phyloP scores from a whole-genome alignment of 1,140 invertebrate species.

The Drosophila serrata region DNA sequence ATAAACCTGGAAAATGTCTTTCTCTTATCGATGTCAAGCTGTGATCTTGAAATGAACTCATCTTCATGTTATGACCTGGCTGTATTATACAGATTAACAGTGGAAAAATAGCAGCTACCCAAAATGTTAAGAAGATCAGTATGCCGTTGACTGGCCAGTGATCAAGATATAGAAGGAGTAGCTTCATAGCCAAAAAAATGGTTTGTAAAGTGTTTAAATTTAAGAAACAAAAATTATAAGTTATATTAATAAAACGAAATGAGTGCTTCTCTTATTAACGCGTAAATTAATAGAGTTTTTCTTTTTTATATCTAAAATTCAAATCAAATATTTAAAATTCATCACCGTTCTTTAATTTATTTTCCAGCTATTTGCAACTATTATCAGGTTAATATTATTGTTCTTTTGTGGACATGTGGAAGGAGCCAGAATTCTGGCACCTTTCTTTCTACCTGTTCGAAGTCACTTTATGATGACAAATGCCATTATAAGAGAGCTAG shows the following conservation, averaged over 20 bases:
- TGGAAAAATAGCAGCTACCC: neutral
- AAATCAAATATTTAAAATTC: too few species aligned
- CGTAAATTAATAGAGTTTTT: neutral
- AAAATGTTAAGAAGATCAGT: neutral
- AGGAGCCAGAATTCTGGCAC: conserved; percentile 62
- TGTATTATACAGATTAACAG: neutral
- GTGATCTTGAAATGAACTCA: neutral
- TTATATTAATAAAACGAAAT: neutral
- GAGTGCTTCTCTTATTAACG: neutral
- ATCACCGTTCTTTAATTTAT: too few species aligned
- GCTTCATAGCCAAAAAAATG: neutral
- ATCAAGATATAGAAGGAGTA: neutral
- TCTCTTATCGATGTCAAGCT: conserved; percentile 3
- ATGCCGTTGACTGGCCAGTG: neutral
- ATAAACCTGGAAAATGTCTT: neutral
- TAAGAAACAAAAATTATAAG: neutral
- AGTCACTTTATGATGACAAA: conserved; percentile 76
- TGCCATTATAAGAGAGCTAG: conserved; percentile 63
- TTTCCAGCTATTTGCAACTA: neutral
- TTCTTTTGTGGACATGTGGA: neutral
- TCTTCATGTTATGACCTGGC: neutral
- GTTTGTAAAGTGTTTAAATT: neutral
- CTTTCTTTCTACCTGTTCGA: conserved; percentile 69
- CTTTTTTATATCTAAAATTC: too few species aligned
- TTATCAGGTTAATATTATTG: neutral